Base-by-base conservation (phyloP, 2,888 invertebrate species). In the Polydesmus complanatus region DNA sequence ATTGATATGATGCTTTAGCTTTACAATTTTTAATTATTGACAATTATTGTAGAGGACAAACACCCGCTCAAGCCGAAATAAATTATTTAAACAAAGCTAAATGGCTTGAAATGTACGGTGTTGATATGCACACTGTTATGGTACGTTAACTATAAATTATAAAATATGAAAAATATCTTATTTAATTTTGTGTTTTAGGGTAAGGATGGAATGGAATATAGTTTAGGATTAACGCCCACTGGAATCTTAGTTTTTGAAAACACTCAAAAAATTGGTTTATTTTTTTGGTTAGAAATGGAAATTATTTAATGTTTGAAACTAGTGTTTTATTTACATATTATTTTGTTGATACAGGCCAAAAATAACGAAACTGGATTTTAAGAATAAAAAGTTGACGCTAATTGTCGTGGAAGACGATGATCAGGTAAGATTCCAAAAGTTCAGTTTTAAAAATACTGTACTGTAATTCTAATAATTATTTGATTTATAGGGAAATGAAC, bases 371-470 rank as follows among this genome's bases (percentile, higher is more conserved):
- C 77, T 99, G 59, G 95, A 97, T 75, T 99, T 99, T 72, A 95
- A 95, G 74, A 94, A 92, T 75, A 96, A 96, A 75, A 96, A 96
- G 74, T 76, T 99, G 55, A 96, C 95, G 0, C 78, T 99, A 60
- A 88, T 97, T 54, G 97, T 99, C 2, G 94, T 97, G 11, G 98
- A 99, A 75, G 97, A 98, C 74, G 96, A 97, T 72, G 97, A 97
- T 72, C 89, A 93, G 67, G 75, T 73, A 61, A 58, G 55, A 25
- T 27, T 25, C 19, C 22, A 50, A 56, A 18, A 51, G 47, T 26
- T 56, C 26, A 23, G 21, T 56, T 56, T 14, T n/a, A 56, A 51
- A 19, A n/a, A 14, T 37, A 19, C 11, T 51, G 54, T 53, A 11
- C 27, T 27, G n/a, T 5, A 8, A 21, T 56, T 50, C 23, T 61